These are phyloP conservation scores for Argyrosomus japonicus DNA, from an alignment of 2,113 vertebrate genomes.

Conservation along the genomic window DNA sequence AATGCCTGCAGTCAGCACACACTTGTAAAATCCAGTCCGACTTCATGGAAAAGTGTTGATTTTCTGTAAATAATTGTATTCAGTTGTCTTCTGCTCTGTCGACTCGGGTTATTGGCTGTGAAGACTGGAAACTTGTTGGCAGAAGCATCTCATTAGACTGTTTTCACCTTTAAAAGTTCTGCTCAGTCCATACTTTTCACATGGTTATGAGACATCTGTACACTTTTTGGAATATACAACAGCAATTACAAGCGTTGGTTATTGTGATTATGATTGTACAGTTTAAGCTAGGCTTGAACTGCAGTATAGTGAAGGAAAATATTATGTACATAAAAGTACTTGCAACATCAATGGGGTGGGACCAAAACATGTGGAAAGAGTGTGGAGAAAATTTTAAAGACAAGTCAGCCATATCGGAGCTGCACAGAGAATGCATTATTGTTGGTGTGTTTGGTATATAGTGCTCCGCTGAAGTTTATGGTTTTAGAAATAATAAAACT, in stretches of 20 bases:
- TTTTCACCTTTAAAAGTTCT: conserved; percentile 43
- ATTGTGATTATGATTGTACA: conserved; percentile 3
- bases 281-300: not conserved
- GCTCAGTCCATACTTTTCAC: conserved; percentile 32
- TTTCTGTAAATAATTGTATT: conserved; percentile 60
- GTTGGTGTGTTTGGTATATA: not conserved
- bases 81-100: conserved; percentile 56
- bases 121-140: conserved; percentile 66
- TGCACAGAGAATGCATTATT: not conserved
- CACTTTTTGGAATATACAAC: conserved; percentile 17
- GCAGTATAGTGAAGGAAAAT: not conserved
- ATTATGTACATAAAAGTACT: conserved; percentile 21
- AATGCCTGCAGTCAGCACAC: conserved; percentile 33
- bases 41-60: conserved; percentile 60
- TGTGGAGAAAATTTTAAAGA: conserved; percentile 5
- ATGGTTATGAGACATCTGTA: conserved; percentile 12
- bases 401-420: conserved; percentile 1
- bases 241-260: conserved; percentile 20
- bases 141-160: conserved; percentile 52
- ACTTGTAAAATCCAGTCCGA: conserved; percentile 44
- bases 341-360: not conserved
- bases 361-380: conserved; percentile 14
- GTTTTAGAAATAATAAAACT: conserved; percentile 7
- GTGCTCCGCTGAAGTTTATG: not conserved
- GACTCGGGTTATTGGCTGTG: conserved; percentile 51